Evolutionary conservation across 1,140 invertebrate species (phyloP), one percentile per base, ranked within the genome.

Genomic region (Heliothis subflexa): DNA sequence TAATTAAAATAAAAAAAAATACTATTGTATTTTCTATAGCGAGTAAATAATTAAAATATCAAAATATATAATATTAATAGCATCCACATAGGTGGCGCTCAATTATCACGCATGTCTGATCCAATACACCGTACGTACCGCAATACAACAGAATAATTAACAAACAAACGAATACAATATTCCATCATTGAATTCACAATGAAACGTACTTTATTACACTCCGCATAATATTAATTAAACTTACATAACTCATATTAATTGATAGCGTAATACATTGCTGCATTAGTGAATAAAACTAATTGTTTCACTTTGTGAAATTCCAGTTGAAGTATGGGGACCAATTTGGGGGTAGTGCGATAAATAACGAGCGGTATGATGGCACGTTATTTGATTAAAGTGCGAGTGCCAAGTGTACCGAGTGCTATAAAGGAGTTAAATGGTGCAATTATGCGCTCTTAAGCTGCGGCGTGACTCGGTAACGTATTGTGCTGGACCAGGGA

Each of bases 371-470:
- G 40, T 61, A 49, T 61, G 71, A 74, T 74, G 62, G 40, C 33
- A 59, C 52, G 71, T 74, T 50, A 78, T 81, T 70, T 75, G 78
- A 81, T 81, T 81, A 81, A 81, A 75, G 64, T 75, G 25, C 64
- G 40, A 47, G 40, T 59, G 33, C 33, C 33, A 40, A 40, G 33
- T 49, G 28, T 66, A 25, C 61, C 62, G 59, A 59, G 16, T 59
- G 71, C 55, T 61, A 40, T 55, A 61, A 74, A n/a, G 40, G 55
- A 74, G 71, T 74, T 74, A 59, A 74, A 74, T 61, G 55, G 40
- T 59, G 55, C 55, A 74, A 61, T 74, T 74, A 74, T 59, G 45
- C 71, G 71, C 71, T 59, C 71, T 74, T 74, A 74, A 57, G 55
- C 55, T 21, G 18, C 25, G 33, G 40, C 55, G 45, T 61, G 10